These are phyloP conservation scores for Drosophila littoralis DNA, from an alignment of 1,140 invertebrate species.

Conservation along the genomic window DNA sequence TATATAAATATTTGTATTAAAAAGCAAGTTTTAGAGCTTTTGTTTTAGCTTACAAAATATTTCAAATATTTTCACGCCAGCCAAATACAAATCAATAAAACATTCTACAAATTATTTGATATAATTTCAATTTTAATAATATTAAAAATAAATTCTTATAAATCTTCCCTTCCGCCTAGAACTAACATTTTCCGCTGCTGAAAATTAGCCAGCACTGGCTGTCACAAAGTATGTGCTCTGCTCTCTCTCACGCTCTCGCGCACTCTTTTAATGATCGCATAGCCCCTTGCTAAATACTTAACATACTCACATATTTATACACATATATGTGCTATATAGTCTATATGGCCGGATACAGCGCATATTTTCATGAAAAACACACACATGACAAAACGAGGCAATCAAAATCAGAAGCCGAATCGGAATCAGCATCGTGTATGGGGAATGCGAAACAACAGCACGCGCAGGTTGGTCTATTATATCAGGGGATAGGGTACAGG, in stretches of 20 bases:
- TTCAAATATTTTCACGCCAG: too few species aligned
- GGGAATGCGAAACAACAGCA: constrained; percentile 10
- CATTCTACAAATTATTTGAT: too few species aligned
- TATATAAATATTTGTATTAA: too few species aligned
- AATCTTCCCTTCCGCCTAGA: neutral
- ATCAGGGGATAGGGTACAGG: neutral
- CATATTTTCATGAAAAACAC: constrained; percentile 69
- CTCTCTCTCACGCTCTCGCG: constrained; percentile 25
- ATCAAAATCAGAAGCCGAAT: constrained; percentile 31
- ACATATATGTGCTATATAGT: constrained; percentile 28
- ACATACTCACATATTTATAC: constrained; percentile 27
- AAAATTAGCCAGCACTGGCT: neutral
- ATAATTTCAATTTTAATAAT: too few species aligned
- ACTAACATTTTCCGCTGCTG: neutral
- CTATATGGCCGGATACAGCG: constrained; percentile 56
- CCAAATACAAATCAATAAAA: too few species aligned
- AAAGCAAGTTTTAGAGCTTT: too few species aligned
- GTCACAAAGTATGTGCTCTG: neutral
- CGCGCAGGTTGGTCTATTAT: neutral
- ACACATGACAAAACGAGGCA: constrained; percentile 53
- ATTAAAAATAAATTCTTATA: neutral
- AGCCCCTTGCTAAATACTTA: constrained; percentile 35
- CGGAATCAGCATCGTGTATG: constrained; percentile 17
- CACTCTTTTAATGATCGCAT: constrained; percentile 47
- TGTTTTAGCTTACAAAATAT: too few species aligned